Base-by-base conservation (phyloP, 2,888 invertebrate species). In the Biston betularia region DNA sequence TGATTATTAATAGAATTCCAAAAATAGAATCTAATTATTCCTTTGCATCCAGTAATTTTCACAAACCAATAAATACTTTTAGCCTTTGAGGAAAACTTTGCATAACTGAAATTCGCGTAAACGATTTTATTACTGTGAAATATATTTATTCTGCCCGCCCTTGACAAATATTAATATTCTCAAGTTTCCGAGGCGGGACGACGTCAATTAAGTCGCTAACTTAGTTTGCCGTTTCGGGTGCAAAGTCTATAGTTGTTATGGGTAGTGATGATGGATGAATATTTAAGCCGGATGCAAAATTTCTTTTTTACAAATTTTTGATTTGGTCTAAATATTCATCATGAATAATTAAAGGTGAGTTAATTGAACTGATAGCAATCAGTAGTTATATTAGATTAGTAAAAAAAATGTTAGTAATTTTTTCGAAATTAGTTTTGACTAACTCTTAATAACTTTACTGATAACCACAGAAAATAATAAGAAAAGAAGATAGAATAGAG, bases 161-260 rank as follows among this genome's bases (percentile, higher is more conserved):
- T 69, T 69, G 63, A 72, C 69, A 71, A 74, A 72, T 74, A 74
- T 71, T 71, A 74, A 74, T 71, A 70, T 67, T 65, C 68, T 54
- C 67, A 72, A 74, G 72, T 69, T 69, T 67, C 69, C 65, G 63
- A 67, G 67, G 65, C 70, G 70, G 70, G 65, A 60, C 60, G 66
- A 64, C 82, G 80, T 83, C 85, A 84, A 86, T 87, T 85, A 86
- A 83, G 79, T 74, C 71, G 73, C 72, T 81, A 84, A 87, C 85
- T 85, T 79, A 83, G 82, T 85, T 84, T 81, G 81, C 76, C 83
- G 79, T 80, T 85, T 79, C 73, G 78, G 78, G 76, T 71, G 75
- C 76, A 76, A 77, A 73, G 76, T 59, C 61, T 67, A 69, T 66
- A 69, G 75, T 78, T 85, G 86, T 87, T 89, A 88, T 87, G 55